Evolutionary conservation across 2,797 vertebrate genomes (phyloP).

Genomic region (Coccyzus lansbergi): DNA sequence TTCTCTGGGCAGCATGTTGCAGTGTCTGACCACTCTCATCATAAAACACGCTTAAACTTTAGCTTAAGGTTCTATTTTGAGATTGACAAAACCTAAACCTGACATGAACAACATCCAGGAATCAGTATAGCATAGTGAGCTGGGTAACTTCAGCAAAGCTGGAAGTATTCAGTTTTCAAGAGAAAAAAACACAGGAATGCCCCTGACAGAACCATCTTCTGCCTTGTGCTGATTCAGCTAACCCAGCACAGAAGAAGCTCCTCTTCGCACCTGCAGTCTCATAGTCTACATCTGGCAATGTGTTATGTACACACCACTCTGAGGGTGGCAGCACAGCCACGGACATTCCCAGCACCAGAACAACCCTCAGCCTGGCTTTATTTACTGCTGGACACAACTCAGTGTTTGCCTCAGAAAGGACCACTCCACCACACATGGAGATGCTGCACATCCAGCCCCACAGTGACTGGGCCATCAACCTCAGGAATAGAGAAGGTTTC

Average conservation of each 20-base stretch:
- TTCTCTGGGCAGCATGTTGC: background rate
- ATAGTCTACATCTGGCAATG: background rate
- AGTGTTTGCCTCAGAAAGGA: background rate
- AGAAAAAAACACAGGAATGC: background rate
- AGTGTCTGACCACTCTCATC: background rate
- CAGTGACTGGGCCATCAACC: background rate
- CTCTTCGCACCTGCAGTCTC: background rate
- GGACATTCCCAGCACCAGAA: background rate
- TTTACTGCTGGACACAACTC: background rate
- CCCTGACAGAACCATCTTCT: background rate
- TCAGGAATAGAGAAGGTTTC: background rate
- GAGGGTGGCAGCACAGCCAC: too few species aligned
- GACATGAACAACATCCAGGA: background rate
- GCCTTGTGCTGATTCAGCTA: background rate
- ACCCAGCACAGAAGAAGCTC: background rate
- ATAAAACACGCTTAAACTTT: background rate
- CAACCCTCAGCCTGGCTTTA: background rate
- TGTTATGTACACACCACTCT: fast-evolving
- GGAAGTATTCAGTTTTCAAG: background rate
- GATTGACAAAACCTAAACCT: background rate
- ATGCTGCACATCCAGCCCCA: background rate
- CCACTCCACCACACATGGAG: background rate
- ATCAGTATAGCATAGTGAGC: background rate
- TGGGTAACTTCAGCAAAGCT: background rate
- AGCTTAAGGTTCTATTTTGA: background rate